Percentiles rank a stretch among this genome's conserved stretches.
Evolutionary conservation across 2,113 vertebrate genomes (phyloP).

Genomic region (Miniopterus natalensis): DNA sequence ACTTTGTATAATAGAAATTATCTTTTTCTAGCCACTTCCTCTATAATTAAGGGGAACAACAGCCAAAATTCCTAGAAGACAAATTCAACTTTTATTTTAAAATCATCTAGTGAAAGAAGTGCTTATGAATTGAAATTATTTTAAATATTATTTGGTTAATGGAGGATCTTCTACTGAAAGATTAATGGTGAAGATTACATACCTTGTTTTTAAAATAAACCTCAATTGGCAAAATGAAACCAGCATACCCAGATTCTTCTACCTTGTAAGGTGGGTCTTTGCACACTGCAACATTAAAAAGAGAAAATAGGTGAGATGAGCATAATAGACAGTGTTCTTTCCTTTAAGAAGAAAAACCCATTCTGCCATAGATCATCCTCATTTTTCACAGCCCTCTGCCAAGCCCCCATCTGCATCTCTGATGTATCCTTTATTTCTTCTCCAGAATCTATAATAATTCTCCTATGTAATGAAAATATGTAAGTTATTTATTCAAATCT

Average conservation of each 20-base stretch:
- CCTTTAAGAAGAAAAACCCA: neutral
- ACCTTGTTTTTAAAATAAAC: constrained; percentile 97
- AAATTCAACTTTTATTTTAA: constrained; percentile 70
- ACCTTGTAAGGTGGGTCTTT: constrained; percentile 96
- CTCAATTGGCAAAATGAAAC: constrained; percentile 95
- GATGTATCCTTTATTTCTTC: constrained; percentile 32
- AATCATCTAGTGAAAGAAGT: constrained; percentile 12
- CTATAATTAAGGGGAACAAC: constrained; percentile 19
- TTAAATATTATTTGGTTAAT: constrained; percentile 63
- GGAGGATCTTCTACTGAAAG: constrained; percentile 32
- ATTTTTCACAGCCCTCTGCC: neutral
- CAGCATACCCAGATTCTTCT: constrained; percentile 96
- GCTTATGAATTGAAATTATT: constrained; percentile 52
- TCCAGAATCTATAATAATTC: constrained; percentile 9
- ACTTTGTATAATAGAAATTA: constrained; percentile 47
- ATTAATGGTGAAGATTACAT: constrained; percentile 76
- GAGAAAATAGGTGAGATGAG: constrained; percentile 67
- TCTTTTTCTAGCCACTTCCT: constrained; percentile 52
- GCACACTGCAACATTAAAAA: constrained; percentile 90
- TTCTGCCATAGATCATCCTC: neutral
- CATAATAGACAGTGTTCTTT: constrained; percentile 36
- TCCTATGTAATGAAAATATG: neutral
- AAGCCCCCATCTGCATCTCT: neutral
- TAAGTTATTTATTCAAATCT: constrained; percentile 43
- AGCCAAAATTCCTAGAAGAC: constrained; percentile 42